Evolutionary conservation across 2,797 vertebrate species (phyloP).

Genomic region (Paedocypris micromegethes): DNA sequence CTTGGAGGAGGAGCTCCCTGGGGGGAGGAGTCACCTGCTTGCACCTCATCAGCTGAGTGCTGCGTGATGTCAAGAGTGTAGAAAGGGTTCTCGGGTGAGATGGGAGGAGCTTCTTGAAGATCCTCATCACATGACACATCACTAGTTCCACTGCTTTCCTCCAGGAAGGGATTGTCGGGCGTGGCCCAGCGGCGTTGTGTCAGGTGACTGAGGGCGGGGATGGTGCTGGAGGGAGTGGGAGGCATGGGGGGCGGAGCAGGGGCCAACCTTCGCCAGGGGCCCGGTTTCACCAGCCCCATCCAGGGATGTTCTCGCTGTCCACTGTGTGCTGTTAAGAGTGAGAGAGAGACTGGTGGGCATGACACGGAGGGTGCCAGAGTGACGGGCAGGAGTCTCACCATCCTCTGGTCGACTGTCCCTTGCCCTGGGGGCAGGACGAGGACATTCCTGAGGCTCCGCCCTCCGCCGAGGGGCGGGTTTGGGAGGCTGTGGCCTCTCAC

Average conservation of each 20-base stretch:
- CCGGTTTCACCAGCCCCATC: conserved; percentile 77
- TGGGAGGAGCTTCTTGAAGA: too few species aligned
- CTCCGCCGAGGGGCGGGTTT: conserved; percentile 1
- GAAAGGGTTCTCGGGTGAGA: too few species aligned
- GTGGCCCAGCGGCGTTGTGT: conserved; percentile 34
- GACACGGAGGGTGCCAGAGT: background rate
- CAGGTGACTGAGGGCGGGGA: background rate
- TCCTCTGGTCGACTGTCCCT: background rate
- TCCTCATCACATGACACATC: background rate
- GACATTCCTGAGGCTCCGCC: background rate
- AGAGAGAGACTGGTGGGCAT: background rate
- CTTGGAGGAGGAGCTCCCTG: too few species aligned
- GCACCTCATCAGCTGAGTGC: too few species aligned
- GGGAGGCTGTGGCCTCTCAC: background rate
- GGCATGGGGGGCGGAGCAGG: conserved; percentile 45
- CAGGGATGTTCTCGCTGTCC: conserved; percentile 61
- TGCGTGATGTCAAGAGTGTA: too few species aligned
- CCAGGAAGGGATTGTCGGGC: conserved; percentile 56
- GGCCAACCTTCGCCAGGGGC: conserved; percentile 78
- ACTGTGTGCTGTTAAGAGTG: background rate
- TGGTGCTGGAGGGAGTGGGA: conserved; percentile 47
- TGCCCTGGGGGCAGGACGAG: background rate
- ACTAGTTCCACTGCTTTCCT: conserved; percentile 34
- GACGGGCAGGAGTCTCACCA: background rate
- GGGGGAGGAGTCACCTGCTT: too few species aligned